Conservation (phyloP, 2,797 vertebrate species). For the Streptopelia turtur region DNA sequence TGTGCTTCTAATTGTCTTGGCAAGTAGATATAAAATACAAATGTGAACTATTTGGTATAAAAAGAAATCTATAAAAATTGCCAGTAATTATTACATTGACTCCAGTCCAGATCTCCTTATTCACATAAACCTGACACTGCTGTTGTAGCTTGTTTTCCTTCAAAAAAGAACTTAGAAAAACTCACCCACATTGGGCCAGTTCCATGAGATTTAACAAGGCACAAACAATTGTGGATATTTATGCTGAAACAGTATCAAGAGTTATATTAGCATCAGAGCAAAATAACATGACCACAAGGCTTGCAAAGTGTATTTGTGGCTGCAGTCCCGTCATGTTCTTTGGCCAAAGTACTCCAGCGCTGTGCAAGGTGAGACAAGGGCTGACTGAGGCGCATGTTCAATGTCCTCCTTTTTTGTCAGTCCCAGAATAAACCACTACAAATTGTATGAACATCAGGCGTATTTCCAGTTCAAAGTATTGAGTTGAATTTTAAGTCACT, state of each 20-base stretch:
- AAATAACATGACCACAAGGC: constrained; percentile 13
- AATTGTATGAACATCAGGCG: not conserved
- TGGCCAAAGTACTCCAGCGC: not conserved
- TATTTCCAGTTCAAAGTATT: constrained; percentile 27
- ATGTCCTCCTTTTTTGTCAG: not conserved
- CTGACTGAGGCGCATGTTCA: not conserved
- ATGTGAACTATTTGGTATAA: constrained; percentile 11
- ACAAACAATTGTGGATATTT: not conserved
- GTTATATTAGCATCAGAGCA: not conserved
- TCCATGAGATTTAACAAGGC: not conserved
- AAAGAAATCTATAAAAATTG: constrained; percentile 30
- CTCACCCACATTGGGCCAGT: not conserved
- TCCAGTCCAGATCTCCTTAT: not conserved
- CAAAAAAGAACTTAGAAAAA: not conserved
- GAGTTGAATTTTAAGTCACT: not conserved
- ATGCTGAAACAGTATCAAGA: not conserved
- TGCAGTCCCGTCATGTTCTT: not conserved
- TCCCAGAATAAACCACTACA: not conserved
- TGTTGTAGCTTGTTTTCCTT: not conserved
- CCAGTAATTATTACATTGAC: not conserved
- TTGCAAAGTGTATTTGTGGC: not conserved
- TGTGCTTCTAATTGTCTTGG: constrained; percentile 37
- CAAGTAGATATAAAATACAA: constrained; percentile 11
- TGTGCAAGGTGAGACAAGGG: not conserved
- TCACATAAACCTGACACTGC: not conserved